Base-by-base conservation (phyloP, 2,888 invertebrate species). In the Phengaris arion region DNA sequence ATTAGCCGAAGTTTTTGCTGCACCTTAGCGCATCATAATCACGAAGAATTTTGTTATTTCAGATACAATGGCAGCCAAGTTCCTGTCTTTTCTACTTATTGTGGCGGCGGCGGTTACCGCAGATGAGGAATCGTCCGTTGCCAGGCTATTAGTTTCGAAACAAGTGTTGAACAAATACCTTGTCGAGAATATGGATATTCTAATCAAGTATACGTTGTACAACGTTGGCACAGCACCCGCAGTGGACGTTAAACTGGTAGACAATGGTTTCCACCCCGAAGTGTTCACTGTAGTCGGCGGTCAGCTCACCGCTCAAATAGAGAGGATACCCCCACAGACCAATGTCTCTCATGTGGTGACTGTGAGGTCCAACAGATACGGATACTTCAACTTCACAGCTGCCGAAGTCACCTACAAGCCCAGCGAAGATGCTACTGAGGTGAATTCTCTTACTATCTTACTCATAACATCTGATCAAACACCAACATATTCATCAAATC, bases 311-410 rank as follows among this genome's bases (percentile, higher is more conserved):
- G 96, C 97, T 0, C 95, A 95, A 82, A 96, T 99, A 83, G 98
- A 98, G 83, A 95, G 98, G 82, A 97, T 99, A 85, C 96, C 98
- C 15, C 98, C 99, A 6, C 96, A 97, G 83, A 96, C 97, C 13
- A 99, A 99, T 91, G 97, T 98, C 3, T 96, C 98, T 0, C 99
- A 99, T 88, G 97, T 98, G 6, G 97, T 98, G 35, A 97, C 99
- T 8, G 96, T 99, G 12, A 94, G 97, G 79, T 99, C 99, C 6
- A 96, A 96, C 83, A 96, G 96, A 84, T 97, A 95, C 85, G 99
- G 99, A 52, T 98, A 98, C 88, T 99, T 98, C 94, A 99, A 99
- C 91, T 99, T 99, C 89, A 97, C 99, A 2, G 96, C 99, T 74
- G 99, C 99, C 78, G 97, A 98, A 90, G 95, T 99, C 76, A 96